Conservation (phyloP, 2,797 vertebrate genomes). For the Catostomus latipinnis region DNA sequence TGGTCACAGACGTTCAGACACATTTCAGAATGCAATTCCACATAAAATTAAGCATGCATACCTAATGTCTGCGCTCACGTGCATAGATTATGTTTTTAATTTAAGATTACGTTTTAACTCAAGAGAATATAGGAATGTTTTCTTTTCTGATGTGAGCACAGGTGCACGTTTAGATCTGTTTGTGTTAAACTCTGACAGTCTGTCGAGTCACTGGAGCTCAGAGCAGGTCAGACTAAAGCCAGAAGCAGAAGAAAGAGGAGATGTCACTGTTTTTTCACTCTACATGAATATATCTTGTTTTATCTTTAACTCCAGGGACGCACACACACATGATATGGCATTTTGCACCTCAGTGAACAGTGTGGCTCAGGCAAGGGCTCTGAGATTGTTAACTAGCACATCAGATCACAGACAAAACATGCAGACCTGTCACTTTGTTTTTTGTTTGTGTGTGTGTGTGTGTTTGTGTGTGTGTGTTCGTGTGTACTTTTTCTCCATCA, state of each 20-base stretch:
- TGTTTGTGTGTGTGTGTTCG: not conserved
- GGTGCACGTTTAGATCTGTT: conserved; percentile 3
- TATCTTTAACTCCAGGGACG: not conserved
- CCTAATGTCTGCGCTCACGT: not conserved
- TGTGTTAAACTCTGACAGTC: not conserved
- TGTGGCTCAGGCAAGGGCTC: not conserved
- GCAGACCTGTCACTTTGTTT: not conserved
- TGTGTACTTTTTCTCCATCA: too few relatives aligned
- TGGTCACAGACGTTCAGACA: not conserved
- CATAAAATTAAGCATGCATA: not conserved
- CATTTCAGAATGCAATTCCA: too few relatives aligned
- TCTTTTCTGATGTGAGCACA: conserved; percentile 20
- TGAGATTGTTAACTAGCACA: not conserved
- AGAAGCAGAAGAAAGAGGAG: not conserved
- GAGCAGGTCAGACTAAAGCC: not conserved
- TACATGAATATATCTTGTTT: conserved; percentile 6
- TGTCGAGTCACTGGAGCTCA: conserved; percentile 21
- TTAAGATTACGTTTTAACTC: conserved; percentile 17
- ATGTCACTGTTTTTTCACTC: not conserved
- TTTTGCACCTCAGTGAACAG: not conserved
- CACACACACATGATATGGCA: not conserved
- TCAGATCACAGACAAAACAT: conserved; percentile 26
- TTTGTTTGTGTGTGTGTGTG: not conserved
- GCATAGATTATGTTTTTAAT: conserved; percentile 7
- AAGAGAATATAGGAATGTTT: conserved; percentile 3